Evolutionary conservation across 2,888 invertebrate genomes (phyloP).

Genomic region (Drepanosiphum platanoidis): DNA sequence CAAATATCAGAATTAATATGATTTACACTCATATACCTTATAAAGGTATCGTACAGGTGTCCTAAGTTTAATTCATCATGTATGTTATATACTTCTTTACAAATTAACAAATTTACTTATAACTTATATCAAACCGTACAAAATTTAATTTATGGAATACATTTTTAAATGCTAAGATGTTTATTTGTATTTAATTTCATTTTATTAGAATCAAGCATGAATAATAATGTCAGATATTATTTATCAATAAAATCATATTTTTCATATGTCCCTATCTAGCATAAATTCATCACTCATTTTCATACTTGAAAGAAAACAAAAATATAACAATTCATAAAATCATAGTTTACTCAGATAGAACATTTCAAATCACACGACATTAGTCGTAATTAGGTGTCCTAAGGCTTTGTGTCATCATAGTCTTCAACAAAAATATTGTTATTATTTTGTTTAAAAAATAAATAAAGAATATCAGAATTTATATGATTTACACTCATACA

Average conservation of each 20-base stretch:
- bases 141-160: too few species aligned
- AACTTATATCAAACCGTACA: too few species aligned
- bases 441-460: too few species aligned
- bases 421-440: too few species aligned
- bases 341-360: not conserved
- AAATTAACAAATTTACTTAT: too few species aligned
- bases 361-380: not conserved
- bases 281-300: conserved; percentile 1
- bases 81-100: too few species aligned
- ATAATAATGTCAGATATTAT: not conserved
- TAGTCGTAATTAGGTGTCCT: conserved; percentile 14
- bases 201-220: not conserved
- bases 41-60: conserved; percentile 39
- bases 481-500: not conserved
- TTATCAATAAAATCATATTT: not conserved
- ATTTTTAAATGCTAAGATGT: too few species aligned
- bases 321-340: too few species aligned
- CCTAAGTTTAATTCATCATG: conserved; percentile 43
- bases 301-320: too few species aligned
- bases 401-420: conserved; percentile 7
- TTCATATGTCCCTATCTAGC: conserved; percentile 6
- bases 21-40: not conserved
- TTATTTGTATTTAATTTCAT: too few species aligned
- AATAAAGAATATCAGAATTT: too few species aligned
- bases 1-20: not conserved